Conservation (phyloP, 2,888 invertebrate genomes). For the Argyra leucocephala region DNA sequence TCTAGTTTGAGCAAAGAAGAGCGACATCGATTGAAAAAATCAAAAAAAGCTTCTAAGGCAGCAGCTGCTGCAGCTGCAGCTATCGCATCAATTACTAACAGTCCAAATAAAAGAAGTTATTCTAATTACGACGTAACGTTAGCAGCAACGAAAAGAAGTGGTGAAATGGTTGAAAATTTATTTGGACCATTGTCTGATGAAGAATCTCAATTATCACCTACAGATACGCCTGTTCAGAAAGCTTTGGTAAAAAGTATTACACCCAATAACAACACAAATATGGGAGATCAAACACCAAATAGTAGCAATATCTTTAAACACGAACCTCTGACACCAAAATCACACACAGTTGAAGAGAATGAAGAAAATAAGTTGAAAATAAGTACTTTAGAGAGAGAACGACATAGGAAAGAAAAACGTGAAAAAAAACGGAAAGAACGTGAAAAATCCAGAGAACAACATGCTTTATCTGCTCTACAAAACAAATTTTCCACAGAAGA, state of each 20-base stretch:
- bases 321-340: slow-evolving; percentile 35
- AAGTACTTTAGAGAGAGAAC: slow-evolving; percentile 34
- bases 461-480: slow-evolving; percentile 29
- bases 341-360: slow-evolving; percentile 34
- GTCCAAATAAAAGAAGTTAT: neutral
- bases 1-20: slow-evolving; percentile 40
- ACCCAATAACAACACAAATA: slow-evolving; percentile 16
- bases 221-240: slow-evolving; percentile 24
- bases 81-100: slow-evolving; percentile 14
- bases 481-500: slow-evolving; percentile 42
- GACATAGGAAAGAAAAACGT: slow-evolving; percentile 46
- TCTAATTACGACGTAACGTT: slow-evolving; percentile 13
- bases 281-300: neutral
- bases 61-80: slow-evolving; percentile 27
- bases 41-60: slow-evolving; percentile 48
- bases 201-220: slow-evolving; percentile 35
- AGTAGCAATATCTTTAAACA: slow-evolving; percentile 41
- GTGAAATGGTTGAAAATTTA: slow-evolving; percentile 79
- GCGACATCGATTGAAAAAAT: slow-evolving; percentile 45
- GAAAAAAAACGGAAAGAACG: slow-evolving; percentile 58
- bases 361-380: slow-evolving; percentile 33
- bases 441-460: slow-evolving; percentile 44
- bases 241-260: slow-evolving; percentile 10
- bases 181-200: slow-evolving; percentile 77
- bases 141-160: slow-evolving; percentile 50